Conservation (phyloP, 2,797 vertebrate genomes). For the Mormyrus hasselquistii region DNA sequence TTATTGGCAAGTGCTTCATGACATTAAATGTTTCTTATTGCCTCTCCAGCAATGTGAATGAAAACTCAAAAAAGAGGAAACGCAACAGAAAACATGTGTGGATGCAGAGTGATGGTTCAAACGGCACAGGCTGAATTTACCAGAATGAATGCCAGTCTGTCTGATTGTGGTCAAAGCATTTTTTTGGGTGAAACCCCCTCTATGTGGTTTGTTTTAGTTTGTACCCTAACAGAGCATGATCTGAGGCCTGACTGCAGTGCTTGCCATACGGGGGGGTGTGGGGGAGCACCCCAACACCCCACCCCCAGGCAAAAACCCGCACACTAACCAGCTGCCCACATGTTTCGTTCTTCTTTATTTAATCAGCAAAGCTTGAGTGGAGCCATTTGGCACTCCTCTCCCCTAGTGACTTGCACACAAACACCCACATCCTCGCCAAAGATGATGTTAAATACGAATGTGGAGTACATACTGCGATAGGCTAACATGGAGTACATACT, state of each 20-base stretch:
- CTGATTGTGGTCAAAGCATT: neutral
- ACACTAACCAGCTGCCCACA: neutral
- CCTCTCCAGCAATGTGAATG: neutral
- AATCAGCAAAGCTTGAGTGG: neutral
- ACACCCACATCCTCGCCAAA: neutral
- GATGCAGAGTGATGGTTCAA: neutral
- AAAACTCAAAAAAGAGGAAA: neutral
- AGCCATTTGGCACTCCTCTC: neutral
- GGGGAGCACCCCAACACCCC: neutral
- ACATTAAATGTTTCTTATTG: neutral
- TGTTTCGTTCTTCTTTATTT: neutral
- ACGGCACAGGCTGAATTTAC: neutral
- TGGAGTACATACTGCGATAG: neutral
- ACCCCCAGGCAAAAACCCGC: neutral
- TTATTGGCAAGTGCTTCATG: neutral
- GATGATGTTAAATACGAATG: neutral
- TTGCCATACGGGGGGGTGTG: neutral
- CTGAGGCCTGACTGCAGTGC: neutral
- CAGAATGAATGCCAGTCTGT: neutral
- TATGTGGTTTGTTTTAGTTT: neutral
- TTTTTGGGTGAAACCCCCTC: neutral
- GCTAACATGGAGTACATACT: neutral
- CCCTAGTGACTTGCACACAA: neutral
- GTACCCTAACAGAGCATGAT: neutral
- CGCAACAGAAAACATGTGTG: neutral